Base-by-base conservation (phyloP, 1,140 invertebrate genomes). In the Popillia japonica region DNA sequence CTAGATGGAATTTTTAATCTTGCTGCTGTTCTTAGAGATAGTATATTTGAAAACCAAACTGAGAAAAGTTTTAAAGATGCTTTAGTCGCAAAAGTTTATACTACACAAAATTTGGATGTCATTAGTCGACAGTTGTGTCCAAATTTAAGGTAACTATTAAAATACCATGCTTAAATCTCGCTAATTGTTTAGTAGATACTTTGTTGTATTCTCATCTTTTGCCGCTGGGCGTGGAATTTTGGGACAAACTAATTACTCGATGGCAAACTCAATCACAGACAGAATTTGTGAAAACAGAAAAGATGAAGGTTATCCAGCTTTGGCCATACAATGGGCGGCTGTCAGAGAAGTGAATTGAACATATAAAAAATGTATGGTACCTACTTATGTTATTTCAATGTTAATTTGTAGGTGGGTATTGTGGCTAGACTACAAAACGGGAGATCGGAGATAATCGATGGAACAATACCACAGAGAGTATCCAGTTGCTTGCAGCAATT, bases 221-320 rank as follows among this genome's bases (percentile, higher is more conserved):
- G 93, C 93, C 40, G 96, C 95, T 86, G 96, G 96, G 8, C 90
- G 95, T 72, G 96, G 96, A 78, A 97, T 97, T 86, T 91, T 92
- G 59, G 96, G 96, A 4, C 96, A 97, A 87, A 92, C 93, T 0
- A 98, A 97, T 86, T 98, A 98, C 85, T 96, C 92, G 48, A 90
- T 92, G 87, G 90, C 92, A 7, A 94, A 94, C 85, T 93, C 92
- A 0, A 87, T 92, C 10, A 93, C 94, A 92, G 93, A 94, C 86
- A 89, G 91, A 78, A 90, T 94, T 76, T 92, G 93, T 81, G 92
- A 93, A 82, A 81, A 86, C 80, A 87, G 92, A 40, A 85, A 87
- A 80, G 84, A 84, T 17, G 87, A 90, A 6, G 91, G 92, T 4
- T 87, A 92, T 0, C 92, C 92, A 8, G 93, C 89, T 1, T 84